Conservation (phyloP, 37 sponge, comb jelly and placozoan species). For the Tethya wilhelma region DNA sequence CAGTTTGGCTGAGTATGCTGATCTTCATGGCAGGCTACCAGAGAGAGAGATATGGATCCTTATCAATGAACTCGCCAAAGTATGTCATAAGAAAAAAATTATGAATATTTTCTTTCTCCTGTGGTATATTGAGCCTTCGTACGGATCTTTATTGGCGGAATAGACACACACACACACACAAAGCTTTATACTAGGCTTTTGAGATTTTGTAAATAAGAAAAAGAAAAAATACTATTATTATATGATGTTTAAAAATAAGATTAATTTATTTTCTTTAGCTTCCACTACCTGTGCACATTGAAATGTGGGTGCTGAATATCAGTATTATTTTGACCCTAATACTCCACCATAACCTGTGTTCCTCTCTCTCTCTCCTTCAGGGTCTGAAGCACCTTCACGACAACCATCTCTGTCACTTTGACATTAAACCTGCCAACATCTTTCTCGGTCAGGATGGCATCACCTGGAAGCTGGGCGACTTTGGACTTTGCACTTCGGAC, state of each 20-base stretch:
- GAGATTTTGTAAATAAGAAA: too few species aligned
- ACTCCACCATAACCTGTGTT: not conserved
- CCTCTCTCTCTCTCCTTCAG: slow-evolving; percentile 33
- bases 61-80: slow-evolving; percentile 57
- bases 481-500: slow-evolving; percentile 70
- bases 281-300: not conserved
- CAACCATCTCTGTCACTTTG: slow-evolving; percentile 83
- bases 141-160: not conserved
- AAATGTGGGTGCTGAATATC: not conserved
- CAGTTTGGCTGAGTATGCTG: slow-evolving; percentile 75
- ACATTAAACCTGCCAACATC: slow-evolving; percentile 93
- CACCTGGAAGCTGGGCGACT: slow-evolving; percentile 86
- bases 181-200: too few species aligned
- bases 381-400: slow-evolving; percentile 88
- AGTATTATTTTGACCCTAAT: not conserved
- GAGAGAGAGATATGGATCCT: slow-evolving; percentile 50
- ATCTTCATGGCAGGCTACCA: slow-evolving; percentile 54
- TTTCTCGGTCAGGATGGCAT: slow-evolving; percentile 63
- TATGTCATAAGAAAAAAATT: not conserved
- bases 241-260: too few species aligned
- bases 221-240: too few species aligned
- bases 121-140: not conserved
- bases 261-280: not conserved
- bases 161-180: not conserved
- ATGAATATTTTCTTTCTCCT: not conserved